Evolutionary conservation across 1,140 invertebrate species (phyloP).

Genomic region (Drosophila ironensis): DNA sequence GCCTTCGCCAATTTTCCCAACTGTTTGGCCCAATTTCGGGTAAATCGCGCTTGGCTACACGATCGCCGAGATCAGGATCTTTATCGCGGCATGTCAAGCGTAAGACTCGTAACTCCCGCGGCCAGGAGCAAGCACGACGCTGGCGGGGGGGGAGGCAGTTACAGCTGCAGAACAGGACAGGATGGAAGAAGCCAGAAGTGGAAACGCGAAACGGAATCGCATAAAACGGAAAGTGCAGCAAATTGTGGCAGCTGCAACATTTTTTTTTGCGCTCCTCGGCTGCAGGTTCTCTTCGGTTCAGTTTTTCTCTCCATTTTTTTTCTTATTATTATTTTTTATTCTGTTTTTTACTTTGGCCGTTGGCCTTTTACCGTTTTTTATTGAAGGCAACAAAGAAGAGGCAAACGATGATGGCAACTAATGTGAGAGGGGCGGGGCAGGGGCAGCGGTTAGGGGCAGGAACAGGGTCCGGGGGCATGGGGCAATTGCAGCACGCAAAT

Average conservation of each 20-base stretch:
- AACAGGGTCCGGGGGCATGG: neutral
- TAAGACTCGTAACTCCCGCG: conserved; percentile 60
- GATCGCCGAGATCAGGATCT: conserved; percentile 58
- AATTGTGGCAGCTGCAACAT: conserved; percentile 79
- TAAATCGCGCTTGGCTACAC: conserved; percentile 17
- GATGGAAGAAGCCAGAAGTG: conserved; percentile 55
- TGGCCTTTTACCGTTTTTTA: conserved; percentile 74
- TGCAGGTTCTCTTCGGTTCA: conserved; percentile 34
- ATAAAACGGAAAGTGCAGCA: conserved; percentile 80
- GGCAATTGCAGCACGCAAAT: conserved; percentile 66
- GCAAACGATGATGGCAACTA: conserved; percentile 17
- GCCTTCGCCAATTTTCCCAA: conserved; percentile 18
- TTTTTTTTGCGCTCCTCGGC: conserved; percentile 41
- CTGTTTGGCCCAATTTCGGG: conserved; percentile 37
- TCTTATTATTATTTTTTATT: conserved; percentile 1
- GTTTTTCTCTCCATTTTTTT: conserved; percentile 9
- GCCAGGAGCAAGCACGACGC: neutral
- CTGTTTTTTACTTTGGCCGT: conserved; percentile 46
- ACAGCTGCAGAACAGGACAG: conserved; percentile 52
- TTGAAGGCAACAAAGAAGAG: conserved; percentile 38
- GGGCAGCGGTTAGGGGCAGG: neutral
- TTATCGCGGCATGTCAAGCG: conserved; percentile 56
- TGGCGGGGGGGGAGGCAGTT: conserved; percentile 19
- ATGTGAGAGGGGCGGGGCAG: conserved; percentile 16
- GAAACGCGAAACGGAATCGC: conserved; percentile 72